phyloP scores from a whole-genome alignment of 2,888 invertebrate species.

The Caradrina clavipalpis region DNA sequence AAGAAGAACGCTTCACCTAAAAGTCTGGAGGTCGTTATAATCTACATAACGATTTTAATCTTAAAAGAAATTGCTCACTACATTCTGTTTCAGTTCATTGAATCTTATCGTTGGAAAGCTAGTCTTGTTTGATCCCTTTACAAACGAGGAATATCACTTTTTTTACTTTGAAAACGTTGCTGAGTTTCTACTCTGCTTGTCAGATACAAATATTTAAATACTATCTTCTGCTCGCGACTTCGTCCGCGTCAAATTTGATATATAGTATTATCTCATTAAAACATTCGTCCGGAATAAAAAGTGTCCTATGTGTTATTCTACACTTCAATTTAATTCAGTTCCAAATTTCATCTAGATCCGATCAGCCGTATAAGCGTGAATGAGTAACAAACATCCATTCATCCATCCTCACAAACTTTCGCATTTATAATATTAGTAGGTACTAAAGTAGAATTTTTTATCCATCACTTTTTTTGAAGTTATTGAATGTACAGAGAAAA shows the following conservation, averaged over 20 bases:
- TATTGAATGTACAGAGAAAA: neutral
- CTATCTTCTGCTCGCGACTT: too few species aligned
- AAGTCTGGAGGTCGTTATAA: conserved; percentile 33
- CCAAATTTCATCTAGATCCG: too few species aligned
- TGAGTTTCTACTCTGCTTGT: neutral
- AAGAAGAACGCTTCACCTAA: conserved; percentile 4
- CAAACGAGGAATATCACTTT: conserved; percentile 23
- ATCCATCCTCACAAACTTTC: too few species aligned
- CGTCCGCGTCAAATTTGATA: too few species aligned
- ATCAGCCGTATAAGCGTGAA: too few species aligned
- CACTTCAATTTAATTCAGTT: too few species aligned
- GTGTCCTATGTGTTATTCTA: too few species aligned
- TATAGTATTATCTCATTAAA: too few species aligned
- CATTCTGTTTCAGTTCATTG: conserved; percentile 48
- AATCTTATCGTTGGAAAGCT: conserved; percentile 40
- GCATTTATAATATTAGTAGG: too few species aligned
- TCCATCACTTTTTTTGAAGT: neutral
- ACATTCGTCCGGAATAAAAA: too few species aligned
- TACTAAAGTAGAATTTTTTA: neutral
- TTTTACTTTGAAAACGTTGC: conserved; percentile 8
- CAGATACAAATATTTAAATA: neutral
- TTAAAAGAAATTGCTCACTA: conserved; percentile 53
- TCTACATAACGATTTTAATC: conserved; percentile 38
- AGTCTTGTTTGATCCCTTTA: conserved; percentile 50
- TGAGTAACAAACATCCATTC: too few species aligned